These are phyloP conservation scores for Desmodus rotundus DNA, from an alignment of 2,113 vertebrate species.

Conservation along the genomic window DNA sequence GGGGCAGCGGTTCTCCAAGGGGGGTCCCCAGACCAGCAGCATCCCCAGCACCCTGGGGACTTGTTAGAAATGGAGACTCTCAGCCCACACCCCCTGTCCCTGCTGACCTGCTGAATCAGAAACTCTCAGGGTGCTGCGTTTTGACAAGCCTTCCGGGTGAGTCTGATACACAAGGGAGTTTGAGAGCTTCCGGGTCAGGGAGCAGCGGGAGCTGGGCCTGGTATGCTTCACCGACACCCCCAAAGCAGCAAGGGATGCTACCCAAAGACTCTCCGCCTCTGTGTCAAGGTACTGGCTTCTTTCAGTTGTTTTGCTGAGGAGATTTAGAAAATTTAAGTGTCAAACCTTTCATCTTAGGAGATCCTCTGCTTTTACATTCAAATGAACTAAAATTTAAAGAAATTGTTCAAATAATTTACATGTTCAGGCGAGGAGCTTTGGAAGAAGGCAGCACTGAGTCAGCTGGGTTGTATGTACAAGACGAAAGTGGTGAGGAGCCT, in stretches of 20 bases:
- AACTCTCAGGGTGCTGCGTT: neutral
- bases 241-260: no score
- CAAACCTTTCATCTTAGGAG: neutral
- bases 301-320: neutral
- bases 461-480: neutral
- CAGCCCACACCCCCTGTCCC: neutral
- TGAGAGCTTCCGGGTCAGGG: neutral
- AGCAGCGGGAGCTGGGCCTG: neutral
- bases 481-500: neutral
- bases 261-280: neutral
- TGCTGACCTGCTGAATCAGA: neutral
- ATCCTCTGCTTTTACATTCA: slow-evolving; percentile 17
- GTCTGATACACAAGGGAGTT: neutral
- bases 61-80: neutral
- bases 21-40: neutral
- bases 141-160: neutral
- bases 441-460: neutral
- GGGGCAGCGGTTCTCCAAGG: neutral
- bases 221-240: no score
- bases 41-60: neutral
- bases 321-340: neutral
- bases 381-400: neutral
- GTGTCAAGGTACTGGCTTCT: neutral
- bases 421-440: neutral
- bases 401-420: slow-evolving; percentile 2